phyloP scores from a whole-genome alignment of 2,113 vertebrate genomes.

The Ciconia stormi region DNA sequence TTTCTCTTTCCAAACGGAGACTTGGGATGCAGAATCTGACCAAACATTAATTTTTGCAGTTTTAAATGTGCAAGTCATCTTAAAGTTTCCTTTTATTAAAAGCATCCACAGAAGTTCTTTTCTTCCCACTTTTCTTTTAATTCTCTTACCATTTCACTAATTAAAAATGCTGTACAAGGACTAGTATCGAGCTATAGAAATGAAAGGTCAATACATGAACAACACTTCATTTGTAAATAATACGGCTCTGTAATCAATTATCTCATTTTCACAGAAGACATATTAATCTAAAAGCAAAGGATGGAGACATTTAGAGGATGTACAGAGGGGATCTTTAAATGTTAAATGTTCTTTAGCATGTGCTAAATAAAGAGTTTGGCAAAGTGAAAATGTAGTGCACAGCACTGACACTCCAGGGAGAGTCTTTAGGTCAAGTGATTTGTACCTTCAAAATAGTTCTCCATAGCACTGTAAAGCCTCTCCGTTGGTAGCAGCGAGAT shows the following conservation, averaged over 20 bases:
- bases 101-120: background rate
- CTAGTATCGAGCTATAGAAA: conserved; percentile 55
- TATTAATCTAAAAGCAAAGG: conserved; percentile 68
- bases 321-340: conserved; percentile 69
- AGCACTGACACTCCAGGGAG: conserved; percentile 19
- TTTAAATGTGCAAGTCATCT: background rate
- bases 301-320: conserved; percentile 65
- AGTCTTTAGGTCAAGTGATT: conserved; percentile 64
- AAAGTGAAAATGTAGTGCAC: conserved; percentile 4
- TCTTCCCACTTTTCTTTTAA: background rate
- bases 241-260: conserved; percentile 74
- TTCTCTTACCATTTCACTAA: conserved; percentile 23
- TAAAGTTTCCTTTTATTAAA: background rate
- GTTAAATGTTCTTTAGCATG: conserved; percentile 61
- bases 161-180: conserved; percentile 56
- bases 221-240: conserved; percentile 75
- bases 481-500: background rate
- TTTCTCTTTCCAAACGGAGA: background rate
- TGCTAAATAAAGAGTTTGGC: conserved; percentile 59
- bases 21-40: background rate
- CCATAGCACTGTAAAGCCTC: conserved; percentile 25
- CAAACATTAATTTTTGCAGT: background rate
- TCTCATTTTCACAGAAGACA: conserved; percentile 72
- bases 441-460: conserved; percentile 50
- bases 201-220: conserved; percentile 71